Base-by-base conservation (phyloP, 2,797 vertebrate genomes). In the Ispidina lecontei region DNA sequence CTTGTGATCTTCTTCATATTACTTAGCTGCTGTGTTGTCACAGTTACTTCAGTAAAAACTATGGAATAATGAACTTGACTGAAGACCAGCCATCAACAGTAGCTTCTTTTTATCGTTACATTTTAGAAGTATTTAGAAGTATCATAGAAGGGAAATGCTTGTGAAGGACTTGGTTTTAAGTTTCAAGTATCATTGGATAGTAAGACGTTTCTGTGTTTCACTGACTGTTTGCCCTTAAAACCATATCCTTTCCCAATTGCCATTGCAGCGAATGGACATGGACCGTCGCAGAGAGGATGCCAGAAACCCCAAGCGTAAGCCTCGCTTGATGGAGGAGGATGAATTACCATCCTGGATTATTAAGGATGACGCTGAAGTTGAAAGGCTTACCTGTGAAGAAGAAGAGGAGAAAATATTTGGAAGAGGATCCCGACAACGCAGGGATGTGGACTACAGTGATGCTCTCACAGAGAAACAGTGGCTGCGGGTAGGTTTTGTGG, bases 351-450 rank as follows among this genome's bases (percentile, higher is more conserved):
- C 99, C 3, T 99, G 99, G 99, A 99, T 99, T 96, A 98, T 99
- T 85, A 99, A 99, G 94, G 99, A 99, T 44, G 99, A 99, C 14
- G 99, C 99, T 0, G 99, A 99, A 97, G 99, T 99, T 37, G 99
- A 99, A 78, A 97, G 99, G 37, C 98, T 99, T 47, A 99, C 99
- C 0, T 99, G 99, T n/a, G 98, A 99, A 89, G 99, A 99, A 23
- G 99, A 99, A 59, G 98, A 99, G 56, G 99, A 99, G 96, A 99
- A 99, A 94, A 98, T 99, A 97, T 99, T 99, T 2, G 99, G 99
- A 3, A 97, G 99, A 39, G 99, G 99, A 5, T 99, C 99, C 3
- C 99, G 99, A 71, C 98, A 98, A 14, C 99, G 99, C 44, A 98
- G 99, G 20, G 99, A 99, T 31, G 99, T 99, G 67, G 99, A 99